Conservation (phyloP, 2,797 vertebrate genomes). For the Psittacula derbiana region DNA sequence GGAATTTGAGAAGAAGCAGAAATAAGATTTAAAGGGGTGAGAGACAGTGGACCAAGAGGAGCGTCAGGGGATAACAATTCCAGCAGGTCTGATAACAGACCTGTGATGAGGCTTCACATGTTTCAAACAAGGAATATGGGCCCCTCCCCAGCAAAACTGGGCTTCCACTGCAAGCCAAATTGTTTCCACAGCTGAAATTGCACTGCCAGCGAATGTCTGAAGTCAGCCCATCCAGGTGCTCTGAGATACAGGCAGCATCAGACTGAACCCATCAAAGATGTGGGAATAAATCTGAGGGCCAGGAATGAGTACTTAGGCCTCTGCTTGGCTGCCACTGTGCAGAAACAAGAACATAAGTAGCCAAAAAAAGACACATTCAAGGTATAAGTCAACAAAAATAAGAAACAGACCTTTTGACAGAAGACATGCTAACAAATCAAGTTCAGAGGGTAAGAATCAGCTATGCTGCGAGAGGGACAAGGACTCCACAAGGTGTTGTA, state of each 20-base stretch:
- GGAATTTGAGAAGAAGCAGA: constrained; percentile 9
- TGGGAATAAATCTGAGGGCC: constrained; percentile 50
- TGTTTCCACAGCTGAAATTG: constrained; percentile 51
- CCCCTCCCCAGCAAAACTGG: not conserved
- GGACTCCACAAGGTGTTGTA: not conserved
- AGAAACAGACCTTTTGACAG: constrained; percentile 61
- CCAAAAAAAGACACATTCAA: constrained; percentile 46
- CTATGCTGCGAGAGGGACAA: not conserved
- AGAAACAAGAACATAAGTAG: not conserved
- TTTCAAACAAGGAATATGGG: not conserved
- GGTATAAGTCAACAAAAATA: constrained; percentile 58
- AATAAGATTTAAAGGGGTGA: not conserved
- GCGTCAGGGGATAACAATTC: not conserved
- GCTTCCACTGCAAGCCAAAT: constrained; percentile 53
- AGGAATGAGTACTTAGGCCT: constrained; percentile 41
- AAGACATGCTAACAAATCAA: constrained; percentile 39
- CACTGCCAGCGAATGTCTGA: not conserved
- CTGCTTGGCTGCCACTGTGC: constrained; percentile 22
- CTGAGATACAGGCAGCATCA: constrained; percentile 50
- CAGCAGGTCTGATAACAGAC: not conserved
- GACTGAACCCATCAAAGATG: not conserved
- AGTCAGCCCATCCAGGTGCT: constrained; percentile 41
- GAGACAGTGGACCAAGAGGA: not conserved
- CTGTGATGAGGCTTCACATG: not conserved
- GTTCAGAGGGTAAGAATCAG: not conserved